Percentiles rank a stretch among this genome's conserved stretches.
These are phyloP conservation scores for Tenualosa thibaudeaui DNA, from an alignment of 2,797 vertebrate genomes.

Conservation along the genomic window DNA sequence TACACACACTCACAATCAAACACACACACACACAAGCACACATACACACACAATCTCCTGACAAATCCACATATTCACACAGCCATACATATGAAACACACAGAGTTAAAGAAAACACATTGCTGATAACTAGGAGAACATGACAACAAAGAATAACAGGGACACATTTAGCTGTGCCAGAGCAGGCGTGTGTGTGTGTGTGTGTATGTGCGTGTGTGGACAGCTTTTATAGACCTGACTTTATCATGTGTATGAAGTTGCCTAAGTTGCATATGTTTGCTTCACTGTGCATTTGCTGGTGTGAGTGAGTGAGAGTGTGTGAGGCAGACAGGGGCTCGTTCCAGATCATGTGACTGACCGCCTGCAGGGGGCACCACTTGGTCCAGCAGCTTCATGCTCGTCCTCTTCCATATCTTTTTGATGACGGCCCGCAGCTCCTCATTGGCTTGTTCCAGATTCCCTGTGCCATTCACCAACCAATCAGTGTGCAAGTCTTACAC, in stretches of 20 bases:
- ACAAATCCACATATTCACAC: background rate
- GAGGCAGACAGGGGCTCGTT: conserved; percentile 33
- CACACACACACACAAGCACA: conserved; percentile 54
- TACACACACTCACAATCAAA: background rate
- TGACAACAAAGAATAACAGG: conserved; percentile 61
- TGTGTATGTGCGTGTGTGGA: background rate
- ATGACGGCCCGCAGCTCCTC: conserved; percentile 97
- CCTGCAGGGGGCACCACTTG: conserved; percentile 99
- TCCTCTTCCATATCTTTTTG: conserved; percentile 99
- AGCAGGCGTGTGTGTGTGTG: conserved; percentile 1
- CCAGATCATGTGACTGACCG: conserved; percentile 83
- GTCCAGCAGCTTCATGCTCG: conserved; percentile 97
- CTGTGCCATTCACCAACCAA: conserved; percentile 65
- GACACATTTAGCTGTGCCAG: conserved; percentile 40
- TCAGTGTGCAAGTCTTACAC: conserved; percentile 9
- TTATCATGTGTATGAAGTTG: background rate
- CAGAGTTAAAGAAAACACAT: conserved; percentile 24
- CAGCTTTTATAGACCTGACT: background rate
- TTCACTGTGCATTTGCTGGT: background rate
- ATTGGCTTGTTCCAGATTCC: conserved; percentile 98
- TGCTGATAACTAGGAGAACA: conserved; percentile 63
- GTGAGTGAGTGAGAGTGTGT: background rate
- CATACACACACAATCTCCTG: conserved; percentile 33
- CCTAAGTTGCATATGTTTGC: background rate
- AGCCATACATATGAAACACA: background rate